Conservation (phyloP, 30 jellyfish, hydroid and myxozoan species). For the Catostylus mosaicus region DNA sequence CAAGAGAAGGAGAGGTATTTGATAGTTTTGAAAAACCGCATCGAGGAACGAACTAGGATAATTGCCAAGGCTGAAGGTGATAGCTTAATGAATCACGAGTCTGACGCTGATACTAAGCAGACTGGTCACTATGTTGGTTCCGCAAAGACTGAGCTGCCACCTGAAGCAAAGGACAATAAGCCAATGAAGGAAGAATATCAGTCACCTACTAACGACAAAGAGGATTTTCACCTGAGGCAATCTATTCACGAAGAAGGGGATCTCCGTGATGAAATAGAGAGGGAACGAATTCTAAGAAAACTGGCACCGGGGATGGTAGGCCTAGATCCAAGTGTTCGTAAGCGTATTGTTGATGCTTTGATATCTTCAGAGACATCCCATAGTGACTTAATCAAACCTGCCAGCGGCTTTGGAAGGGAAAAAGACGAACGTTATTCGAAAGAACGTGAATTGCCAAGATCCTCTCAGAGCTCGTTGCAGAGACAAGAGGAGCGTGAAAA, state of each 20-base stretch:
- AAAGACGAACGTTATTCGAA: not conserved
- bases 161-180: not conserved
- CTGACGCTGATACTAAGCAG: not conserved
- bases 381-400: not conserved
- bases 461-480: not conserved
- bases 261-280: slow-evolving; percentile 71
- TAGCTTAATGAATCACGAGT: not conserved
- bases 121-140: slow-evolving; percentile 10
- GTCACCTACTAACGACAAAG: not conserved
- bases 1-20: slow-evolving; percentile 82
- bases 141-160: not conserved
- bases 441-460: not conserved
- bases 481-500: not conserved
- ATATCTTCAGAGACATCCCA: slow-evolving; percentile 15
- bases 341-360: slow-evolving; percentile 69
- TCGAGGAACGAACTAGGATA: slow-evolving; percentile 40
- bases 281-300: slow-evolving; percentile 75
- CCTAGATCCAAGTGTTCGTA: slow-evolving; percentile 71
- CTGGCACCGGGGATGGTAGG: slow-evolving; percentile 81
- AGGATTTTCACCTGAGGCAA: not conserved
- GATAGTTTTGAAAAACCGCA: slow-evolving; percentile 60
- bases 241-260: slow-evolving; percentile 39
- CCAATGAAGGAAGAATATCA: not conserved
- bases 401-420: not conserved
- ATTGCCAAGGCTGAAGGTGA: slow-evolving; percentile 26